Evolutionary conservation across 2,113 vertebrate species (phyloP).

Genomic region (Onychostoma macrolepis): DNA sequence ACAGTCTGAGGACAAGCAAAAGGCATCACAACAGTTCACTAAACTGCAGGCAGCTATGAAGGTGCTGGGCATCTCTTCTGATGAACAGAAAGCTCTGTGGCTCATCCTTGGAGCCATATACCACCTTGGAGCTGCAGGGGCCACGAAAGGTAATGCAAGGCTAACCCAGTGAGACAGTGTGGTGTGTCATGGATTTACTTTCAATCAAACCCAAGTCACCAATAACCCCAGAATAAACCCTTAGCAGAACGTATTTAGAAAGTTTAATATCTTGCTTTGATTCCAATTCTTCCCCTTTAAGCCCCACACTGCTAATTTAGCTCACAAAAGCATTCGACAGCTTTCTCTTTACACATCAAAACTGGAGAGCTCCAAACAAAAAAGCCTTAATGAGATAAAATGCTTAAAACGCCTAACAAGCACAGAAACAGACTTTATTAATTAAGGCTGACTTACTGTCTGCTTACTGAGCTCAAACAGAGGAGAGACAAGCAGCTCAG

Average conservation of each 20-base stretch:
- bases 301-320: neutral
- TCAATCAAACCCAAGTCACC: neutral
- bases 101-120: slow-evolving; percentile 90
- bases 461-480: neutral
- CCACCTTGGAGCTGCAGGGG: slow-evolving; percentile 92
- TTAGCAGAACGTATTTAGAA: neutral
- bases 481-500: neutral
- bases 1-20: slow-evolving; percentile 94
- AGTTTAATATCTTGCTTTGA: slow-evolving; percentile 10
- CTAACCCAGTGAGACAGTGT: no score
- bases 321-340: neutral
- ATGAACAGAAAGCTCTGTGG: slow-evolving; percentile 91
- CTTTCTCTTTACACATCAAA: slow-evolving; percentile 19
- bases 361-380: slow-evolving; percentile 3
- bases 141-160: slow-evolving; percentile 87
- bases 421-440: slow-evolving; percentile 38
- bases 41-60: slow-evolving; percentile 98
- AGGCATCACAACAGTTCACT: slow-evolving; percentile 89
- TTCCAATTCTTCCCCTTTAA: neutral
- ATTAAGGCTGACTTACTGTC: slow-evolving; percentile 26
- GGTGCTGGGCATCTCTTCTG: slow-evolving; percentile 86
- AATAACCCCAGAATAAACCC: neutral
- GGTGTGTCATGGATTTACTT: neutral
- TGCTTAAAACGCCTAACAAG: slow-evolving; percentile 33
- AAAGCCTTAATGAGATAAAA: slow-evolving; percentile 34